Percentiles rank a stretch among this genome's conserved stretches.
Evolutionary conservation across 2,113 vertebrate genomes (phyloP).

Genomic region (Reinhardtius hippoglossoides): DNA sequence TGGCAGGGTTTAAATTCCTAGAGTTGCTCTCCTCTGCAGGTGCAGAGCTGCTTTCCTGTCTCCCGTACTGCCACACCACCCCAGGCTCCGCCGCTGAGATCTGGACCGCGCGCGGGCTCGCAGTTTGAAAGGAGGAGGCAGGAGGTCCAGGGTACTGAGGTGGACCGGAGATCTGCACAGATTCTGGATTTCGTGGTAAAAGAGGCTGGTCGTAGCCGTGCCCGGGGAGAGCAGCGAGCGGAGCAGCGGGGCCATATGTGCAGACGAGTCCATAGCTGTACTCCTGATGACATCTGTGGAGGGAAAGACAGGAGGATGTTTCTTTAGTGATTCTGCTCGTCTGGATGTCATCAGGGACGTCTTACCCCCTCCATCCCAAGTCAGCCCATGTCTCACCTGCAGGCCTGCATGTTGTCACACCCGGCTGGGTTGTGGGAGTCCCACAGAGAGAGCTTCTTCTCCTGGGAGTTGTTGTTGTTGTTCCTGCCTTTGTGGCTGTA

Average conservation of each 20-base stretch:
- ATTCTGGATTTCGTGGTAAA: conserved; percentile 17
- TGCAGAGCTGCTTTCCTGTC: conserved; percentile 18
- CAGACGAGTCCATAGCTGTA: conserved; percentile 7
- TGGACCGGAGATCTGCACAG: background rate
- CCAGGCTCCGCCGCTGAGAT: conserved; percentile 1
- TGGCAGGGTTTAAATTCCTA: conserved; percentile 42
- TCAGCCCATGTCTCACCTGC: conserved; percentile 78
- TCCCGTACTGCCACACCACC: conserved; percentile 40
- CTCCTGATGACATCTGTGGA: conserved; percentile 65
- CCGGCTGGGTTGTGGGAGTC: conserved; percentile 40
- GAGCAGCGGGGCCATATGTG: conserved; percentile 3
- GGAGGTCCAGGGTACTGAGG: conserved; percentile 37
- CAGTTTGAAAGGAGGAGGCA: conserved; percentile 9
- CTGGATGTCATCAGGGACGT: background rate
- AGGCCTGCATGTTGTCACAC: conserved; percentile 79
- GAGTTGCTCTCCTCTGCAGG: conserved; percentile 3
- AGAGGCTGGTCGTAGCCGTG: conserved; percentile 46
- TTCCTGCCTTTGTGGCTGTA: conserved; percentile 85
- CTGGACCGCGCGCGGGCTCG: background rate
- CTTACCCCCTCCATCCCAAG: no score
- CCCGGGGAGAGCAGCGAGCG: conserved; percentile 43
- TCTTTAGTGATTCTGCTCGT: background rate
- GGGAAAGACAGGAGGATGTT: conserved; percentile 1
- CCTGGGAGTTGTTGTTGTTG: conserved; percentile 83
- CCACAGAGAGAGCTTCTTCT: conserved; percentile 46